Conservation (phyloP, 2,113 vertebrate genomes). For the Prionailurus viverrinus region DNA sequence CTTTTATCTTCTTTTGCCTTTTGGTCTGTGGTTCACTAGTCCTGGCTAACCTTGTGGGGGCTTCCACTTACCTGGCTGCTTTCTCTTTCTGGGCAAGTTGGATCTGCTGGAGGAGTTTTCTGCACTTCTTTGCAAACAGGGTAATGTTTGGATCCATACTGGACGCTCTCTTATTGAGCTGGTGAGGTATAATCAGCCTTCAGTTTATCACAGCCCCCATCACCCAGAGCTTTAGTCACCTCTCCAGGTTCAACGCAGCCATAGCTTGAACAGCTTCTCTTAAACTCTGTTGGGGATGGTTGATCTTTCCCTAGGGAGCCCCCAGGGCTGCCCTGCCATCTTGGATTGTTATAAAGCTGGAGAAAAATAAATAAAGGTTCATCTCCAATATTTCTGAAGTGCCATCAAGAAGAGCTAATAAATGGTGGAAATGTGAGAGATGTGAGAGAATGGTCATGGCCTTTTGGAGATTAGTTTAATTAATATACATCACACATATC, state of each 20-base stretch:
- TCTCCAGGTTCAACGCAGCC: not conserved
- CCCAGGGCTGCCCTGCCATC: not conserved
- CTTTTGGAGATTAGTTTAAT: not conserved
- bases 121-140: constrained; percentile 92
- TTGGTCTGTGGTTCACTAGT: constrained; percentile 41
- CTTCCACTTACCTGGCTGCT: constrained; percentile 82
- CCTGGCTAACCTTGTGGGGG: constrained; percentile 43
- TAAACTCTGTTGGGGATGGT: not conserved
- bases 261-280: not conserved
- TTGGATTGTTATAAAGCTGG: not conserved
- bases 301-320: not conserved
- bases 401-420: not conserved
- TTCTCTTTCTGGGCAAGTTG: constrained; percentile 88
- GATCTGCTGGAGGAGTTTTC: constrained; percentile 92
- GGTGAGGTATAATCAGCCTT: not conserved
- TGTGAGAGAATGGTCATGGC: not conserved
- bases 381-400: not conserved
- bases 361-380: not conserved
- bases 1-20: constrained; percentile 57
- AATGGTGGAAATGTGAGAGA: not conserved
- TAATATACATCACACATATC: no score
- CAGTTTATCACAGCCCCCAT: not conserved
- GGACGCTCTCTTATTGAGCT: constrained; percentile 55
- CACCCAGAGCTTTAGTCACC: not conserved
- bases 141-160: constrained; percentile 92